These are phyloP conservation scores for Myotis lucifugus DNA, from an alignment of 2,113 vertebrate species.

Conservation along the genomic window DNA sequence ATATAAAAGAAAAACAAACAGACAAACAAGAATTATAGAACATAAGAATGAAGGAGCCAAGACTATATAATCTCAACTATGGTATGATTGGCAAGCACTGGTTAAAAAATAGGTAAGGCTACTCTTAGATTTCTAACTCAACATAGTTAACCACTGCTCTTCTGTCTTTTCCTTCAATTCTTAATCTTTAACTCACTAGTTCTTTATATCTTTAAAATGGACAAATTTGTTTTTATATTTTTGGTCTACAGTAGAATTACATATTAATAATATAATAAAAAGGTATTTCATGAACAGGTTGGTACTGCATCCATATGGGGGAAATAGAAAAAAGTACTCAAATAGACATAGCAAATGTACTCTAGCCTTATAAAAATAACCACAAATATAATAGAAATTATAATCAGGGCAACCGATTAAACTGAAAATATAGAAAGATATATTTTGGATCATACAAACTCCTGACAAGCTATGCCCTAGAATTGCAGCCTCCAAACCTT, in stretches of 20 bases:
- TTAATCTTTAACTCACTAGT: conserved; percentile 83
- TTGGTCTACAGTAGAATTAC: conserved; percentile 92
- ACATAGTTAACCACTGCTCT: conserved; percentile 84
- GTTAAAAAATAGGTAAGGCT: conserved; percentile 88
- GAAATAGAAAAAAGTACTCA: conserved; percentile 78
- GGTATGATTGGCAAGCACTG: conserved; percentile 85
- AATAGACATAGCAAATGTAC: conserved; percentile 77
- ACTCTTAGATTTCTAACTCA: conserved; percentile 85
- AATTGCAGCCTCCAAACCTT: conserved; percentile 68
- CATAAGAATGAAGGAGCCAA: conserved; percentile 83
- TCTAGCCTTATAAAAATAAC: conserved; percentile 82
- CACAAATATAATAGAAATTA: conserved; percentile 71
- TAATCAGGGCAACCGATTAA: conserved; percentile 75
- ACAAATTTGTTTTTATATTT: conserved; percentile 83
- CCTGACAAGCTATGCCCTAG: conserved; percentile 75
- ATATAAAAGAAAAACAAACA: conserved; percentile 84
- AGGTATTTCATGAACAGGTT: conserved; percentile 81
- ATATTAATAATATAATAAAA: conserved; percentile 85
- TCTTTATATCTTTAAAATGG: conserved; percentile 82
- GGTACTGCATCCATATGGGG: conserved; percentile 82
- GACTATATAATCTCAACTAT: conserved; percentile 83
- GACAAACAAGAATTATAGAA: conserved; percentile 74
- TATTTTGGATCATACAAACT: conserved; percentile 75
- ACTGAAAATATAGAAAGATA: conserved; percentile 75
- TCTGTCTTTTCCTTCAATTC: conserved; percentile 79